Evolutionary conservation across 2,797 vertebrate species (phyloP).

Genomic region (Distichodus sexfasciatus): DNA sequence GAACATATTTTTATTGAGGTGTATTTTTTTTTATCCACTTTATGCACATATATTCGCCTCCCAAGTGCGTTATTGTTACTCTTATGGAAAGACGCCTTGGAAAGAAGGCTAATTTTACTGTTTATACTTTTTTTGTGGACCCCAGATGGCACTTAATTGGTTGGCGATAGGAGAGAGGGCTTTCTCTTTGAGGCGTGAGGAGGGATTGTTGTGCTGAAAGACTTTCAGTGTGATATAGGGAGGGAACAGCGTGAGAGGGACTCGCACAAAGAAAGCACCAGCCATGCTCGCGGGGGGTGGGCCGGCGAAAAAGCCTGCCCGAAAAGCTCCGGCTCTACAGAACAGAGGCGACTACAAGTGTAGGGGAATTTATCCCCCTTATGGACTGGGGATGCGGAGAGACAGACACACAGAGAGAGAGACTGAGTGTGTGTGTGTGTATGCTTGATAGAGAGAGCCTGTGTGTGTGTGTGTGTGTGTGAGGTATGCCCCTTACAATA

Average conservation of each 20-base stretch:
- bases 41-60: background rate
- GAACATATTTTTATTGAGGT: background rate
- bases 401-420: too few relatives aligned
- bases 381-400: conserved; percentile 4
- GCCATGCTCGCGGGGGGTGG: conserved; percentile 69
- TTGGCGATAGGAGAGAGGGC: conserved; percentile 88
- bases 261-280: conserved; percentile 88
- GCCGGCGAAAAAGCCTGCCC: conserved; percentile 39
- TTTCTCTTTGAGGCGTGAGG: conserved; percentile 90
- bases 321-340: conserved; percentile 49
- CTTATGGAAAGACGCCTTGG: conserved; percentile 38
- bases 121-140: conserved; percentile 68
- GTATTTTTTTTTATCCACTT: background rate
- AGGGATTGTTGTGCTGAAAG: conserved; percentile 92
- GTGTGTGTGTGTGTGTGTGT: too few relatives aligned
- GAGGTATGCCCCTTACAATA: background rate
- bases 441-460: too few relatives aligned
- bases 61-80: conserved; percentile 23
- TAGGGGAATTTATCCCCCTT: conserved; percentile 38
- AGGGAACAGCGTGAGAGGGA: conserved; percentile 86
- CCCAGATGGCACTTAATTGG: conserved; percentile 97
- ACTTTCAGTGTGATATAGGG: conserved; percentile 83
- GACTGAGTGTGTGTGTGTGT: background rate
- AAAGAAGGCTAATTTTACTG: conserved; percentile 51
- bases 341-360: conserved; percentile 30